These are phyloP conservation scores for Hippocampus guttulatus DNA, from an alignment of 2,113 vertebrate species.

Conservation along the genomic window DNA sequence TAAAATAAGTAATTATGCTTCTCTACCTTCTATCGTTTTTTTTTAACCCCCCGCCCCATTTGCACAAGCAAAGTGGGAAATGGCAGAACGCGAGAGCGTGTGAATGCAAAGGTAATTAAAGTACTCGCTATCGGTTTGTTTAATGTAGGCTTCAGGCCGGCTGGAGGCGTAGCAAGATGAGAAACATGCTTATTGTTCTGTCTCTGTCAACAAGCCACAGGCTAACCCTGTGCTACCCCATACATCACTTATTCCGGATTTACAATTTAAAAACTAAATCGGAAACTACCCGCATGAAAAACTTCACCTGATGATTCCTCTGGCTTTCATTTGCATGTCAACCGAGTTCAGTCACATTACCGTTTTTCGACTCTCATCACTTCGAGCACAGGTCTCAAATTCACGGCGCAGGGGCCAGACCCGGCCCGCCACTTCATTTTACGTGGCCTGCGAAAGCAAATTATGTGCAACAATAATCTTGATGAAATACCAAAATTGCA, in stretches of 20 bases:
- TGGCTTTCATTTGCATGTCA: conserved; percentile 51
- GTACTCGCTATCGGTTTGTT: conserved; percentile 75
- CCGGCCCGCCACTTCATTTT: too few relatives aligned
- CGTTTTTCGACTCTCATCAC: conserved; percentile 11
- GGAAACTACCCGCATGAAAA: conserved; percentile 44
- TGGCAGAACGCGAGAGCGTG: conserved; percentile 59
- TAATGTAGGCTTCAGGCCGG: conserved; percentile 67
- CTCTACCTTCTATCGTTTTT: conserved; percentile 58
- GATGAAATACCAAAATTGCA: too few relatives aligned
- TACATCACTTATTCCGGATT: conserved; percentile 50
- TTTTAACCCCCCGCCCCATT: conserved; percentile 63
- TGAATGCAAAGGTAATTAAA: conserved; percentile 79
- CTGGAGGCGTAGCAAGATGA: conserved; percentile 54
- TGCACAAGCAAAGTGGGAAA: conserved; percentile 57
- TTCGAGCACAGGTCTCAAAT: neutral
- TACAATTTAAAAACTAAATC: conserved; percentile 39
- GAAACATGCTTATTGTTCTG: conserved; percentile 62
- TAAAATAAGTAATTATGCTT: conserved; percentile 81
- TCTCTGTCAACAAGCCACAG: conserved; percentile 47
- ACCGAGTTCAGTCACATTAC: conserved; percentile 54
- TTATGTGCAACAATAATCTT: too few relatives aligned
- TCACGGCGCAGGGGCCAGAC: too few relatives aligned
- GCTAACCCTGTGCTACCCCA: conserved; percentile 49
- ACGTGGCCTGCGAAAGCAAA: too few relatives aligned
- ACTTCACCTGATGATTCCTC: conserved; percentile 42